A percentile compares a stretch with the other conserved stretches of the same genome.
These are phyloP conservation scores for Trilocha varians DNA, from an alignment of 2,888 invertebrate genomes.

Conservation along the genomic window DNA sequence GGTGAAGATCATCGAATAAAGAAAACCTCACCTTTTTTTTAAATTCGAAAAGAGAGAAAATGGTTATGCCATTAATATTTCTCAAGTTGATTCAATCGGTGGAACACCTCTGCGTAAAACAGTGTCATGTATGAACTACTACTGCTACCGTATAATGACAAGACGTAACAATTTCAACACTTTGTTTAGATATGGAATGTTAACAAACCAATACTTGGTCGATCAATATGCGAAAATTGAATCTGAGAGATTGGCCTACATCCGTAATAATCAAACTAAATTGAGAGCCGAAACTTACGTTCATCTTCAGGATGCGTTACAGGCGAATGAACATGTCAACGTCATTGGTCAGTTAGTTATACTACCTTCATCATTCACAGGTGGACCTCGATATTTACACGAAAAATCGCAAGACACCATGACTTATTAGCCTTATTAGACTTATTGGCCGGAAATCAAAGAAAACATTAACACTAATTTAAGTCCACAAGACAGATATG, in stretches of 20 bases:
- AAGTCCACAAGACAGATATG: too few relatives aligned
- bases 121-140: neutral
- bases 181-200: neutral
- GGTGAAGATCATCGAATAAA: slow-evolving; percentile 12
- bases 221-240: slow-evolving; percentile 8
- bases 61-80: slow-evolving; percentile 14
- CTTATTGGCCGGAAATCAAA: too few relatives aligned
- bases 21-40: too few relatives aligned
- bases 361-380: too few relatives aligned
- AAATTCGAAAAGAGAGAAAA: slow-evolving; percentile 17
- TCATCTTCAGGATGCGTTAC: neutral
- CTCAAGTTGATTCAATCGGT: slow-evolving; percentile 2
- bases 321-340: too few relatives aligned
- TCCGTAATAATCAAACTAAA: slow-evolving; percentile 2
- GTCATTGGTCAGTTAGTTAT: too few relatives aligned
- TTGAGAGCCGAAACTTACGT: slow-evolving; percentile 4
- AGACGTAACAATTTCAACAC: neutral
- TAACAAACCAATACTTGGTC: slow-evolving; percentile 4
- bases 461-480: too few relatives aligned
- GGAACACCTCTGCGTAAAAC: neutral
- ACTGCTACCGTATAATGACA: neutral
- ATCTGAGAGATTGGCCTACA: slow-evolving; percentile 2
- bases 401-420: neutral
- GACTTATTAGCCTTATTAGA: too few relatives aligned
- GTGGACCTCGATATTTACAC: too few relatives aligned